A percentile compares a stretch with the other conserved stretches of the same genome.
Evolutionary conservation across 2,113 vertebrate species (phyloP).

Genomic region (Neolamprologus sp.): DNA sequence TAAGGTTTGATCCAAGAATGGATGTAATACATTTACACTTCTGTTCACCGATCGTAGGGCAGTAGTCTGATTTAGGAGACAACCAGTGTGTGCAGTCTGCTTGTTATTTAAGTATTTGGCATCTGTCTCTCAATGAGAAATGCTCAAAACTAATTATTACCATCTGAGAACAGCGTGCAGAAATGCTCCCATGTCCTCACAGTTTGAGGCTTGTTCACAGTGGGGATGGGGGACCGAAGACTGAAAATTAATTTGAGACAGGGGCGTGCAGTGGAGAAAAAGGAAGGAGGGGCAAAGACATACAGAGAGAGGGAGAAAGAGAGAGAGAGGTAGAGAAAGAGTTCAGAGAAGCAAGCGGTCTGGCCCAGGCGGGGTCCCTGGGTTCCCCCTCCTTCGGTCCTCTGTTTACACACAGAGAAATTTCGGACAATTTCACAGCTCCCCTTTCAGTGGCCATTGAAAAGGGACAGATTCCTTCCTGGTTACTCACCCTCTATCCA

Average conservation of each 20-base stretch:
- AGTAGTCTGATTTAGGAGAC: not conserved
- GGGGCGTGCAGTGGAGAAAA: constrained; percentile 9
- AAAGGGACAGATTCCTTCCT: constrained; percentile 75
- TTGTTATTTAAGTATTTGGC: constrained; percentile 27
- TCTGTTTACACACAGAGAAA: constrained; percentile 71
- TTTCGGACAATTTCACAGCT: constrained; percentile 76
- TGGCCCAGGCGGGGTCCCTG: constrained; percentile 31
- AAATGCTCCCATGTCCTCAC: constrained; percentile 50
- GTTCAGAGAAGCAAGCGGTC: constrained; percentile 36
- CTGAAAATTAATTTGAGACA: constrained; percentile 61
- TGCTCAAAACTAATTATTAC: constrained; percentile 46
- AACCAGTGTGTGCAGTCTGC: not conserved
- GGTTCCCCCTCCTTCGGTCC: constrained; percentile 2
- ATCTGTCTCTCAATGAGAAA: constrained; percentile 36
- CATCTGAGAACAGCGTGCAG: constrained; percentile 42
- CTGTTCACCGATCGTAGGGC: not conserved
- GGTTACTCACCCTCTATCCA: constrained; percentile 68
- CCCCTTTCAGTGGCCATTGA: constrained; percentile 67
- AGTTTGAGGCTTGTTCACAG: constrained; percentile 67
- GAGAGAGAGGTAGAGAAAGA: constrained; percentile 12
- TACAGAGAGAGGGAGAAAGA: not conserved
- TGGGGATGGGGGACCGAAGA: constrained; percentile 30
- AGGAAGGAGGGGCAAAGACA: constrained; percentile 12
- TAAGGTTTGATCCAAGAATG: not conserved
- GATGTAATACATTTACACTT: not conserved